Conservation (phyloP, 2,888 invertebrate genomes). For the Andrena hattorfiana region DNA sequence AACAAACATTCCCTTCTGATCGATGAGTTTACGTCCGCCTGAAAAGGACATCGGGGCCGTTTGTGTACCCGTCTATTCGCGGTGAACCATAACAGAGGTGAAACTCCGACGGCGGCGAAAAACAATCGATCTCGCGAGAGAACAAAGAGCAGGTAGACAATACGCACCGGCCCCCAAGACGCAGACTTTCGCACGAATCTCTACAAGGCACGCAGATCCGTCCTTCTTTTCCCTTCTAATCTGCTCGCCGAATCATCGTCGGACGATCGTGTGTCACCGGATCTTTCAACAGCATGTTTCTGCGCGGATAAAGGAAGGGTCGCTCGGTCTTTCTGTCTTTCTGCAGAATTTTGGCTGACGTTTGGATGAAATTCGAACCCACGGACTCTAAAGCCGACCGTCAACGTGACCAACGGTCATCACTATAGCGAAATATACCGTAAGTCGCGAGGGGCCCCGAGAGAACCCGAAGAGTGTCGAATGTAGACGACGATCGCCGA, state of each 20-base stretch:
- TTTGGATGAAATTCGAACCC: constrained; percentile 14
- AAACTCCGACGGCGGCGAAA: not conserved
- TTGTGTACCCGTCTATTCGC: constrained; percentile 17
- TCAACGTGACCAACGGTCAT: constrained; percentile 59
- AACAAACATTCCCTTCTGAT: constrained; percentile 66
- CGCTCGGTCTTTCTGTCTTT: not conserved
- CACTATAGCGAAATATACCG: constrained; percentile 40
- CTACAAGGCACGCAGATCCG: constrained; percentile 21
- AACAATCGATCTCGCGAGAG: not conserved
- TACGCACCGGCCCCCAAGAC: constrained; percentile 46
- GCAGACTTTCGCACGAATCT: constrained; percentile 44
- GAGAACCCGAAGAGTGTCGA: constrained; percentile 31
- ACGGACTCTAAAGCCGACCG: constrained; percentile 28
- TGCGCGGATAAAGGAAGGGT: not conserved
- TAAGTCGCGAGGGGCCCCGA: constrained; percentile 17
- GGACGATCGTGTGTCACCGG: not conserved
- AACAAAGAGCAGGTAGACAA: constrained; percentile 31
- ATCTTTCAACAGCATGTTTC: constrained; percentile 11
- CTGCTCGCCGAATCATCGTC: not conserved
- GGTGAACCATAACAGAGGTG: constrained; percentile 10
- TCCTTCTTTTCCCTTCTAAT: constrained; percentile 36
- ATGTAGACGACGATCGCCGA: constrained; percentile 23
- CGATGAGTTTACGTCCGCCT: constrained; percentile 57
- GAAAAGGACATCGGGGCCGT: constrained; percentile 49
- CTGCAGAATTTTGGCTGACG: not conserved